Evolutionary conservation across 2,113 vertebrate species (phyloP).

Genomic region (Hippoglossus stenolepis): DNA sequence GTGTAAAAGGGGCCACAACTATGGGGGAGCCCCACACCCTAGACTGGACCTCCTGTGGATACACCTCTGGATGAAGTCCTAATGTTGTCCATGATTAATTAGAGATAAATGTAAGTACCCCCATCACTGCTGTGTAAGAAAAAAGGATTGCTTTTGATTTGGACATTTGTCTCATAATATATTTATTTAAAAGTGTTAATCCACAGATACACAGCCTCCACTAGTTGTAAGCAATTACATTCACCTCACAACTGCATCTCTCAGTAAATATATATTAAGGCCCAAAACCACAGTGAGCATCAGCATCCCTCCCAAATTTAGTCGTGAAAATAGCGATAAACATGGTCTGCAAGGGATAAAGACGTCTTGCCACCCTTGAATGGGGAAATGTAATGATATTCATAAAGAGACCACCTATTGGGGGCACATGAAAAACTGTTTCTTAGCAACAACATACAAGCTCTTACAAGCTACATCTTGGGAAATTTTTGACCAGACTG

Average conservation of each 20-base stretch:
- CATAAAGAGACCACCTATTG: constrained; percentile 80
- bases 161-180: not conserved
- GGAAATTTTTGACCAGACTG: constrained; percentile 78
- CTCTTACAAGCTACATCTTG: constrained; percentile 75
- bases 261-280: constrained; percentile 25
- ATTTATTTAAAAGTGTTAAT: constrained; percentile 18
- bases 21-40: constrained; percentile 58
- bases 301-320: constrained; percentile 27
- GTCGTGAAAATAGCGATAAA: constrained; percentile 58
- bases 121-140: not conserved
- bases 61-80: constrained; percentile 77
- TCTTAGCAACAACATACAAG: constrained; percentile 82
- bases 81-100: constrained; percentile 78
- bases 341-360: constrained; percentile 62
- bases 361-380: constrained; percentile 69
- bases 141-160: not conserved
- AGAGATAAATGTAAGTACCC: constrained; percentile 40
- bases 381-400: constrained; percentile 80
- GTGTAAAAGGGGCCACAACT: constrained; percentile 68
- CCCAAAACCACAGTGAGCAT: constrained; percentile 30
- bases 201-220: not conserved
- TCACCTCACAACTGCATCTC: constrained; percentile 26
- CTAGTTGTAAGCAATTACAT: constrained; percentile 9
- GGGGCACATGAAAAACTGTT: constrained; percentile 74
- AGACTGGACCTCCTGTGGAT: constrained; percentile 69